A percentile compares a stretch with the other conserved stretches of the same genome.
Conservation (phyloP, 2,888 invertebrate genomes). For the Nineta flava region DNA sequence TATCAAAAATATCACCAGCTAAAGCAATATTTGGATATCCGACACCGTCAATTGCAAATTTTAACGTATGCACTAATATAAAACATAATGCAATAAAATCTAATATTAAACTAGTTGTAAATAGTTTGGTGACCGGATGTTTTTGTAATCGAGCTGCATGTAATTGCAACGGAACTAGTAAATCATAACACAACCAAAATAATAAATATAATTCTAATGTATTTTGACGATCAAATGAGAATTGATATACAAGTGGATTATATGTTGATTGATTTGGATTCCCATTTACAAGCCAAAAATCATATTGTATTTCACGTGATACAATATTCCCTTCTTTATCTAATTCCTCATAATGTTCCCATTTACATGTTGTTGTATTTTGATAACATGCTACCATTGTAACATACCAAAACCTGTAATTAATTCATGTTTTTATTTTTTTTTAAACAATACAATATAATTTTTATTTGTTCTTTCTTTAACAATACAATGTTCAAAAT, state of each 20-base stretch:
- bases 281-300: conserved; percentile 93
- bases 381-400: conserved; percentile 87
- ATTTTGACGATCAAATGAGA: conserved; percentile 91
- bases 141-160: conserved; percentile 80
- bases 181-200: conserved; percentile 73
- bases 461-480: too few species aligned
- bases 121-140: conserved; percentile 80
- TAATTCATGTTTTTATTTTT: too few species aligned
- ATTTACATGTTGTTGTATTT: conserved; percentile 61
- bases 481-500: too few species aligned
- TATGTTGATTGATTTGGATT: conserved; percentile 78
- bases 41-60: conserved; percentile 80
- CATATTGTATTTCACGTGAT: conserved; percentile 49
- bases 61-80: conserved; percentile 75
- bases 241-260: conserved; percentile 84
- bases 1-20: conserved; percentile 84
- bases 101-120: conserved; percentile 71
- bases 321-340: conserved; percentile 10
- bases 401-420: conserved; percentile 82
- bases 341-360: conserved; percentile 56
- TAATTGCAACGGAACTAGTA: conserved; percentile 75
- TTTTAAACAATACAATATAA: too few species aligned
- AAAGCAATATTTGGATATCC: conserved; percentile 70
- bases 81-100: conserved; percentile 76
- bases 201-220: conserved; percentile 79